Conservation (phyloP, 2,113 vertebrate genomes). For the Crotalus horridus region DNA sequence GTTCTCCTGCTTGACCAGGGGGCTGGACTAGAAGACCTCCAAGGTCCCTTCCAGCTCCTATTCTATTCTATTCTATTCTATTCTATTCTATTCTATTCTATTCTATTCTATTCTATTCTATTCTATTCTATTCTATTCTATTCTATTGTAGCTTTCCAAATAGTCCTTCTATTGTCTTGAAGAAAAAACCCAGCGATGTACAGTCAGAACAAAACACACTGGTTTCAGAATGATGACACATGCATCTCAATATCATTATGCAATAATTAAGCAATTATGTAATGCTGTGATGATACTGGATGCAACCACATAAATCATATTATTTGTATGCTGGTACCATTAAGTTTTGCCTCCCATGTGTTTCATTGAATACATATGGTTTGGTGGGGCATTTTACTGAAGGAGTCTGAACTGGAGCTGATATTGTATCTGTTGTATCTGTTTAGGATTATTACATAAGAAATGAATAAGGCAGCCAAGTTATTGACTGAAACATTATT, state of each 20-base stretch:
- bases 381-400: not conserved
- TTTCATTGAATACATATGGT: not conserved
- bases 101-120: too few species aligned
- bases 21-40: too few species aligned
- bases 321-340: not conserved
- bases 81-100: too few species aligned
- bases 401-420: not conserved
- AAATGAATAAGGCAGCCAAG: not conserved
- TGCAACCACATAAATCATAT: not conserved
- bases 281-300: not conserved
- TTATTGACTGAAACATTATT: not conserved
- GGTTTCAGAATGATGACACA: not conserved
- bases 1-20: too few species aligned
- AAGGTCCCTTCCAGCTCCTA: too few species aligned
- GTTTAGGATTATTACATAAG: not conserved
- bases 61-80: too few species aligned
- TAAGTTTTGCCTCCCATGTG: not conserved
- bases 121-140: too few species aligned
- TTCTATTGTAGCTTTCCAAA: not conserved
- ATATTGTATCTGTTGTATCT: not conserved
- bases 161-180: not conserved
- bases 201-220: not conserved
- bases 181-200: not conserved
- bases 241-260: not conserved
- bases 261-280: not conserved